Base-by-base conservation (phyloP, 2,888 invertebrate genomes). In the Leucoptera coffeella region DNA sequence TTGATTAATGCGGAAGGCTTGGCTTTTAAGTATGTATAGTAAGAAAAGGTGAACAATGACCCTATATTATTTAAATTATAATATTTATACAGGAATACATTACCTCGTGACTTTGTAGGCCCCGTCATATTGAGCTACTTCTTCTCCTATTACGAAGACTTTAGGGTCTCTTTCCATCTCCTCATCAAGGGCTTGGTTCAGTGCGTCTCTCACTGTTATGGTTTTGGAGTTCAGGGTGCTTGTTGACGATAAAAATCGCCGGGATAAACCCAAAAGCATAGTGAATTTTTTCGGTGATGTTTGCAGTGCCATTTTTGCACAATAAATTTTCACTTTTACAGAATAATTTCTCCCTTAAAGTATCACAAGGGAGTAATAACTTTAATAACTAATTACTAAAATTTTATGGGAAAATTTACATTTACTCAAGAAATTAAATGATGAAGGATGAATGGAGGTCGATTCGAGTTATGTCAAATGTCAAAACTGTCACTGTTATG, bases 101-200 rank as follows among this genome's bases (percentile, higher is more conserved):
- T 39, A 69, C 59, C 76, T 74, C 32, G 83, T 85, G 14, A 97
- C 88, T 84, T 96, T 89, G 52, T 97, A 97, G 25, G 96, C 95
- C 34, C 97, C 97, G 51, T 97, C 96, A 48, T 96, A 97, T 60
- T 88, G 83, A n/a, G 96, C 97, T 1, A 99, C 97, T 71, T 99
- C 99, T 58, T 99, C 97, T 21, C 97, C 99, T 34, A 96, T 44
- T 22, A 95, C 49, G 52, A 94, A 94, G 1, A 94, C 93, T 32
- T 75, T 76, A 15, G 95, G 92, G 53, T 99, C 97, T 32, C 85
- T 77, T 42, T 85, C 82, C 80, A 99, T 86, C 71, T 99, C 99
- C 51, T 99, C 97, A 53, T 97, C 96, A 50, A 99, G 73, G 1
- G 97, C 99, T 31, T 84, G 76, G 65, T 97, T 97, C 28, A 99